These are phyloP conservation scores for Litocranius walleri DNA, from an alignment of 2,113 vertebrate species.

Conservation along the genomic window DNA sequence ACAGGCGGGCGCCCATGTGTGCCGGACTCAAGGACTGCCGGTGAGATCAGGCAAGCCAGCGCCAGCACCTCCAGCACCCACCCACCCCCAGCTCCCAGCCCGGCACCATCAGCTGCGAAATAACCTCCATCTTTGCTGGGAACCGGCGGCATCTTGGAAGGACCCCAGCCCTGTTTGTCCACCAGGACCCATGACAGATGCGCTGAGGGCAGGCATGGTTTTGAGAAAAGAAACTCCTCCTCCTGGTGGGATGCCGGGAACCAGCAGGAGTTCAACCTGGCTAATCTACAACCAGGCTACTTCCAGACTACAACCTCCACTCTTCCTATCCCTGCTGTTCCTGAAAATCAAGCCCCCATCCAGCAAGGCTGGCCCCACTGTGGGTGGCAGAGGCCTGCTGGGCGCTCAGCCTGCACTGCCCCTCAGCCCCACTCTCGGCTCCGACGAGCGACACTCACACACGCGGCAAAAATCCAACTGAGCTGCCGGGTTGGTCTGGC, in stretches of 20 bases:
- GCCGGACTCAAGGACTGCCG: not conserved
- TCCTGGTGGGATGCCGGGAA: fast-evolving
- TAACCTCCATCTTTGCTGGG: not conserved
- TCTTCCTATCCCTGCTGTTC: not conserved
- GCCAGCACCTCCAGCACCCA: fast-evolving
- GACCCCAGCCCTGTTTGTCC: not conserved
- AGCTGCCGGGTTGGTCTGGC: fast-evolving
- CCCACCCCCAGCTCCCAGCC: not conserved
- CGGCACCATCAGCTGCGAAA: not conserved
- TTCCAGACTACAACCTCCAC: not conserved
- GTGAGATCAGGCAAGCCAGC: not conserved
- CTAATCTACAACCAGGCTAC: not conserved
- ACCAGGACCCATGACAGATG: fast-evolving
- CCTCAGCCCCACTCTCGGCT: too few species aligned
- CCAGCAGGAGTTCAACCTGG: not conserved
- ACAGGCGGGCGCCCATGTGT: fast-evolving
- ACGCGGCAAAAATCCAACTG: fast-evolving
- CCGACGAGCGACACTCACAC: fast-evolving
- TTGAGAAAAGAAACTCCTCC: not conserved
- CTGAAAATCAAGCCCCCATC: not conserved
- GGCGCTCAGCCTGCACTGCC: not conserved
- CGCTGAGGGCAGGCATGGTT: fast-evolving
- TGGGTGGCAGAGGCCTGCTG: not conserved
- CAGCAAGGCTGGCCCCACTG: not conserved
- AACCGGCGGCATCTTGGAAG: not conserved